A percentile compares a stretch with the other conserved stretches of the same genome.
phyloP scores from a whole-genome alignment of 1,140 invertebrate genomes.

The Anthonomus grandis region DNA sequence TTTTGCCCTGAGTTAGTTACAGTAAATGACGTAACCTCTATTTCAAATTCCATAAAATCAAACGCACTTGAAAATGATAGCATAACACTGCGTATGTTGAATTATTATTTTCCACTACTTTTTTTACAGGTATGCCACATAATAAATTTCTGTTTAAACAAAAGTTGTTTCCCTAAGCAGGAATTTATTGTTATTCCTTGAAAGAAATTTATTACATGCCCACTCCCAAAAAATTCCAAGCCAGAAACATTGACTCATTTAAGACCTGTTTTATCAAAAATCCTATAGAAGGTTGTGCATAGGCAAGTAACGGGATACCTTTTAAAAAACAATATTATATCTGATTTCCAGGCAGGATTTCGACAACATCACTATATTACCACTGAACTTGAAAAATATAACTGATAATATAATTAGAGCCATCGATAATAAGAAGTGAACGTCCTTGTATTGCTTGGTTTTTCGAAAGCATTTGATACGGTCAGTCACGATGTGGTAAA shows the following conservation, averaged over 20 bases:
- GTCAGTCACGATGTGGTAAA: not conserved
- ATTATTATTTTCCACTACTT: not conserved
- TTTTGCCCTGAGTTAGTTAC: not conserved
- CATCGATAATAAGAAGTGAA: not conserved
- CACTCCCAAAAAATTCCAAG: not conserved
- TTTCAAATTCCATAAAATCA: too few species aligned
- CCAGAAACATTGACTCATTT: not conserved
- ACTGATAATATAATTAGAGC: too few species aligned
- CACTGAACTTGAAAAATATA: not conserved
- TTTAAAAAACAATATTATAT: not conserved
- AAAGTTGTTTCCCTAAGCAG: not conserved
- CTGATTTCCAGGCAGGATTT: not conserved
- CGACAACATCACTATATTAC: not conserved
- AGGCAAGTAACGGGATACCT: not conserved
- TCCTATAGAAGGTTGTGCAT: not conserved
- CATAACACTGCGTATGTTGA: not conserved
- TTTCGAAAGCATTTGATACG: too few species aligned
- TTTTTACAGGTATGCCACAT: too few species aligned
- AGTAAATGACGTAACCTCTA: too few species aligned
- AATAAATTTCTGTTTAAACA: not conserved
- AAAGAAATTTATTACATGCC: not conserved
- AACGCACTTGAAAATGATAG: too few species aligned
- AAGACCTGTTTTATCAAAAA: not conserved
- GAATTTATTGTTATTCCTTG: too few species aligned
- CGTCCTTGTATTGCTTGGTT: not conserved